Conservation (phyloP, 2,113 vertebrate species). For the Cyphomyrus discorhynchus region DNA sequence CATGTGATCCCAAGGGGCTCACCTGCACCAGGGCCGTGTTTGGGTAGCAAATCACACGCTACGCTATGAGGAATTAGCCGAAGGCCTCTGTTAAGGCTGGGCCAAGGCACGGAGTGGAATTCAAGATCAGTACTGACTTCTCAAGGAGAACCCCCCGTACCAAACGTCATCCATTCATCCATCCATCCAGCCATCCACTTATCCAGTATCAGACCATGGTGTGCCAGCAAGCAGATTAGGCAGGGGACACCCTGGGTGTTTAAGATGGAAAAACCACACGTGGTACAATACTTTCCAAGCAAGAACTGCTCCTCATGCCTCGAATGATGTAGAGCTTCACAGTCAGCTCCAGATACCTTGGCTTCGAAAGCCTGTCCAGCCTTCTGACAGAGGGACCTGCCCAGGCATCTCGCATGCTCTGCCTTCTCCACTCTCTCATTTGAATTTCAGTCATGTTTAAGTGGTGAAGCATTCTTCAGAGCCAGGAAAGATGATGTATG, state of each 20-base stretch:
- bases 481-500: neutral
- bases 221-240: neutral
- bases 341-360: neutral
- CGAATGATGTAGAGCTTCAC: neutral
- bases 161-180: neutral
- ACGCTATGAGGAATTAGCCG: neutral
- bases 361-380: neutral
- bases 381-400: neutral
- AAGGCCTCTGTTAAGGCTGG: neutral
- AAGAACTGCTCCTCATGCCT: neutral
- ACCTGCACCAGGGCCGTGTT: neutral
- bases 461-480: neutral
- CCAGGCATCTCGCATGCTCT: neutral
- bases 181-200: neutral
- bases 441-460: neutral
- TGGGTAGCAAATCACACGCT: neutral
- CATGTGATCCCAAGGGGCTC: slow-evolving; percentile 41
- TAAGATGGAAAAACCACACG: neutral
- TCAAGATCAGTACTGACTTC: neutral
- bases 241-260: neutral
- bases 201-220: neutral
- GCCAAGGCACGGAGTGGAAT: neutral
- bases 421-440: neutral
- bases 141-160: neutral
- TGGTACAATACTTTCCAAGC: neutral